A percentile compares a stretch with the other conserved stretches of the same genome.
Conservation (phyloP, 2,888 invertebrate genomes). For the Drosophila mulleri region DNA sequence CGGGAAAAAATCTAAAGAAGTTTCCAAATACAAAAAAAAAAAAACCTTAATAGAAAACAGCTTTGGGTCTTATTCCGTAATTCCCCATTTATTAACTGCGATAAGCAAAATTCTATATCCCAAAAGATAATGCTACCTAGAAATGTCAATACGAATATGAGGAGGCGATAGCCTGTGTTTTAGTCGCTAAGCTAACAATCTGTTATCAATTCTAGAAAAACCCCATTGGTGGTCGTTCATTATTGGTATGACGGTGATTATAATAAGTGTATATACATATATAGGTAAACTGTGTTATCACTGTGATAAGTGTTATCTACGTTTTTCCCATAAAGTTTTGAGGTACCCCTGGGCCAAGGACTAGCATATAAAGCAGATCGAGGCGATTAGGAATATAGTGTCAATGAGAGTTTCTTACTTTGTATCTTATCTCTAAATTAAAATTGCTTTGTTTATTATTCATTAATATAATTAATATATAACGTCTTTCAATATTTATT, state of each 20-base stretch:
- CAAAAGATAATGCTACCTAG: constrained; percentile 8
- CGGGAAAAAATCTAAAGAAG: constrained; percentile 9
- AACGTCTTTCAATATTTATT: neutral
- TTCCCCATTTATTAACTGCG: constrained; percentile 29
- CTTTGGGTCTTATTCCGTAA: constrained; percentile 11
- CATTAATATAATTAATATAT: neutral
- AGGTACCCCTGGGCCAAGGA: neutral
- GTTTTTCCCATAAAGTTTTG: constrained; percentile 51
- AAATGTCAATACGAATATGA: constrained; percentile 2
- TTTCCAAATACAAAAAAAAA: constrained; percentile 8
- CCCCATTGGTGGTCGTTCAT: constrained; percentile 67
- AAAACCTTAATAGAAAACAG: neutral
- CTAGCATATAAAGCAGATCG: neutral
- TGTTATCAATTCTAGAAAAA: constrained; percentile 61
- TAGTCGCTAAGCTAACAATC: constrained; percentile 17
- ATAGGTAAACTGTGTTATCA: constrained; percentile 35
- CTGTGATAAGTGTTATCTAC: constrained; percentile 47
- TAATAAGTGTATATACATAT: constrained; percentile 15
- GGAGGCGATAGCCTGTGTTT: constrained; percentile 8
- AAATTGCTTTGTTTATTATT: neutral
- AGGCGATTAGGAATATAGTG: neutral
- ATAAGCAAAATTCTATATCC: constrained; percentile 27
- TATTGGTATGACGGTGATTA: constrained; percentile 46
- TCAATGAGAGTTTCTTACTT: neutral
- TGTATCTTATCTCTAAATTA: neutral